phyloP scores from a whole-genome alignment of 2,797 vertebrate genomes.

The Schizothorax lantsangensis region DNA sequence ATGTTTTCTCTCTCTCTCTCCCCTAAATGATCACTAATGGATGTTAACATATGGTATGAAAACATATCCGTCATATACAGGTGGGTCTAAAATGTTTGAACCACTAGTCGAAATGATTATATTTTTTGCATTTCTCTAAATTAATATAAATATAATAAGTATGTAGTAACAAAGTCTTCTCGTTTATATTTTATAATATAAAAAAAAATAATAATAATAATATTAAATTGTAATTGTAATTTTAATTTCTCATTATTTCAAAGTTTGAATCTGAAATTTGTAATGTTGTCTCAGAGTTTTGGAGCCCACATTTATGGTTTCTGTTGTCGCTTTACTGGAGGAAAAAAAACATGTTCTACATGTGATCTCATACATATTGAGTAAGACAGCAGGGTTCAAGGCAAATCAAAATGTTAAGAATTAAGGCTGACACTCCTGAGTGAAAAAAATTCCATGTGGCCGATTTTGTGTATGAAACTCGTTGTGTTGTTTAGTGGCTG shows the following conservation, averaged over 20 bases:
- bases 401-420: slow-evolving; percentile 28
- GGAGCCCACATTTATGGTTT: background rate
- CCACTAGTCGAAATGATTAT: background rate
- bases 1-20: background rate
- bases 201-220: background rate
- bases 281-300: background rate
- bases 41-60: background rate
- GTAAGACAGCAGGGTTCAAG: slow-evolving; percentile 19
- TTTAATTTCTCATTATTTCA: too few relatives aligned
- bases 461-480: slow-evolving; percentile 31
- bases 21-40: slow-evolving; percentile 20
- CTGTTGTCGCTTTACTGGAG: background rate
- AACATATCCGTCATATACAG: slow-evolving; percentile 3
- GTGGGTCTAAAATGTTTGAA: background rate
- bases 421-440: background rate
- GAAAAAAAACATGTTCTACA: background rate
- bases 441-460: slow-evolving; percentile 27
- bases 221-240: too few relatives aligned
- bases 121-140: background rate
- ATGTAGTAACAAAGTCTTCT: background rate
- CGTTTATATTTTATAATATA: background rate
- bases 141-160: background rate
- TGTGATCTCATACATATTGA: slow-evolving; percentile 13
- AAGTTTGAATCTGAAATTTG: background rate
- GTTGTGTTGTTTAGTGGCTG: slow-evolving; percentile 49